Percentiles rank a stretch among this genome's conserved stretches.
Evolutionary conservation across 2,888 invertebrate genomes (phyloP).

Genomic region (Drosophila glabriapex): DNA sequence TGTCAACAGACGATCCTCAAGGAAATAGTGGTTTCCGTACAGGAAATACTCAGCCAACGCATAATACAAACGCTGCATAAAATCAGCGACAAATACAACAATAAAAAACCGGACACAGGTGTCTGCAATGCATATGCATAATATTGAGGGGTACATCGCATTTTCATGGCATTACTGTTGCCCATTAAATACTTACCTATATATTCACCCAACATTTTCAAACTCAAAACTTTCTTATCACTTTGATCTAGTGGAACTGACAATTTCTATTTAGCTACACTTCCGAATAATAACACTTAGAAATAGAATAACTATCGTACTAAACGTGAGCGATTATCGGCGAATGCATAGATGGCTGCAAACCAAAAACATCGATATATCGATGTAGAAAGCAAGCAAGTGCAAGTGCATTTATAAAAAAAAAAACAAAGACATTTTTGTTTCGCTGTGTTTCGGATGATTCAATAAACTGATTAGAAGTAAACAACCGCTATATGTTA

Average conservation of each 20-base stretch:
- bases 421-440: slow-evolving; percentile 32
- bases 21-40: slow-evolving; percentile 61
- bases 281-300: too few species aligned
- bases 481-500: background rate
- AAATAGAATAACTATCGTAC: background rate
- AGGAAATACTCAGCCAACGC: slow-evolving; percentile 49
- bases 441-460: slow-evolving; percentile 2
- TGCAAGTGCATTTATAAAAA: slow-evolving; percentile 52
- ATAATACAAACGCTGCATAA: slow-evolving; percentile 50
- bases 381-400: slow-evolving; percentile 28
- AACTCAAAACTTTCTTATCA: slow-evolving; percentile 15
- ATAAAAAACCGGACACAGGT: slow-evolving; percentile 39
- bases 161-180: background rate
- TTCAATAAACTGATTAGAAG: background rate
- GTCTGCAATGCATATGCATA: slow-evolving; percentile 45
- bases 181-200: slow-evolving; percentile 38
- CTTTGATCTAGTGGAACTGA: slow-evolving; percentile 15
- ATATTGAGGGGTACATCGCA: background rate
- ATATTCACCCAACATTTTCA: slow-evolving; percentile 47
- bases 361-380: slow-evolving; percentile 13
- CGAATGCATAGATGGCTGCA: background rate
- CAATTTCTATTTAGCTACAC: slow-evolving; percentile 9
- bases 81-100: slow-evolving; percentile 58
- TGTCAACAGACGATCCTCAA: slow-evolving; percentile 47
- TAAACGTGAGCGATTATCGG: background rate